Base-by-base conservation (phyloP, 1,140 invertebrate species). In the Maconellicoccus hirsutus region DNA sequence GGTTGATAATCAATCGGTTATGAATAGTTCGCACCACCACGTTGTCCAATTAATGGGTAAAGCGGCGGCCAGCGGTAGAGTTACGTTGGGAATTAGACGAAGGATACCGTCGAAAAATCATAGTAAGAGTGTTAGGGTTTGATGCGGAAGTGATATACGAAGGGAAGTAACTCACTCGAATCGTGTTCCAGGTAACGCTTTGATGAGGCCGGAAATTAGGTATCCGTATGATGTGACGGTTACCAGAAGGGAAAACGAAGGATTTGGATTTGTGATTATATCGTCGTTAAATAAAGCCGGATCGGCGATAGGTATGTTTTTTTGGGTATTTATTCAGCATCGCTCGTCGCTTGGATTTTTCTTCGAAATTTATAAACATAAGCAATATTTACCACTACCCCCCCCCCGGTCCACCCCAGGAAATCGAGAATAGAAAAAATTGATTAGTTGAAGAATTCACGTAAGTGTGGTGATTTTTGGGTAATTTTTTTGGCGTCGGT, bases 241-340 rank as follows among this genome's bases (percentile, higher is more conserved):
- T 0, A 90, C 87, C 42, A 84, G 96, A 70, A 87, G 88, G 78
- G 94, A 98, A 76, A 92, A 89, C 72, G 96, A 99, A 82, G 96
- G 96, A 10, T 99, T 99, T 81, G 97, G 96, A 21, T 99, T 98
- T 81, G 95, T 98, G 22, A 97, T 99, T 70, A 98, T 98, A 75
- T 98, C 96, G 0, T 97, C 94, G 12, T 91, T 94, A 0, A 94
- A 94, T 75, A 93, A 92, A 82, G 87, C 90, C 72, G 92, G 93
- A 33, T 93, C 93, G 1, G 95, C 93, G 29, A 97, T 98, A 77
- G 95, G 95, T 89, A 84, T 8, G n/a, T n/a, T 16, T 8, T 52
- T n/a, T 25, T 22, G 2, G 10, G 10, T 70, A 3, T 12, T 10
- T 70, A n/a, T n/a, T n/a, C n/a, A n/a, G n/a, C n/a, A n/a, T n/a